Percentiles rank a stretch among this genome's conserved stretches.
Evolutionary conservation across 2,113 vertebrate species (phyloP).

Genomic region (Enhydra lutris): DNA sequence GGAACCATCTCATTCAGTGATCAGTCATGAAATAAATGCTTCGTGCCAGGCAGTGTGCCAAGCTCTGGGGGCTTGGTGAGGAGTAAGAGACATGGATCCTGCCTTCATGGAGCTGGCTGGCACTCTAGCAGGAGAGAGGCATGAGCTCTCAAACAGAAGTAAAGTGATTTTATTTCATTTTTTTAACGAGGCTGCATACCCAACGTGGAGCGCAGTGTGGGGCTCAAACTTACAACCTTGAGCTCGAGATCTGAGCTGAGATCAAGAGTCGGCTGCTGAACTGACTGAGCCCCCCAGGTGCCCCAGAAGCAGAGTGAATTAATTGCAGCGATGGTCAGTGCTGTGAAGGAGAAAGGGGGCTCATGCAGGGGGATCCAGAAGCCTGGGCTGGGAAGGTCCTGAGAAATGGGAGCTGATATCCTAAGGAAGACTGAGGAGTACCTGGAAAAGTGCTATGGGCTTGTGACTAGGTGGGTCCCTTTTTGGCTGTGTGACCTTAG

Average conservation of each 20-base stretch:
- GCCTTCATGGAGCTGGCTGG: background rate
- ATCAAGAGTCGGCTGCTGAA: background rate
- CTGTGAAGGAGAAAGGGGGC: background rate
- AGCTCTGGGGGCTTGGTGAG: background rate
- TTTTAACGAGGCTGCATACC: background rate
- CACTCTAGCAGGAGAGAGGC: background rate
- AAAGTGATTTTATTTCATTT: background rate
- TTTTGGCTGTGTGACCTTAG: background rate
- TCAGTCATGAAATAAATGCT: background rate
- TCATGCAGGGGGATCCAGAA: background rate
- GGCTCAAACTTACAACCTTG: background rate
- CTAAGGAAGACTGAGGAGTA: background rate
- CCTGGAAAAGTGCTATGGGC: accelerated
- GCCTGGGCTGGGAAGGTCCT: accelerated
- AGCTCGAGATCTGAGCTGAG: background rate
- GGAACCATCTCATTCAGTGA: background rate
- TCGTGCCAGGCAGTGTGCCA: background rate
- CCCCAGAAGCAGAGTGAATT: background rate
- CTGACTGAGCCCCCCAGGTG: background rate
- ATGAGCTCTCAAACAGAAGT: background rate
- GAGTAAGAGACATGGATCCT: background rate
- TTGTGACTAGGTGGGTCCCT: background rate
- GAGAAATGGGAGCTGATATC: background rate
- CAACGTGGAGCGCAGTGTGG: background rate
- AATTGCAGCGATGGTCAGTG: background rate